Percentiles rank a stretch among this genome's conserved stretches.
phyloP scores from a whole-genome alignment of 2,888 invertebrate species.

The Caenorhabditis drosophilae region DNA sequence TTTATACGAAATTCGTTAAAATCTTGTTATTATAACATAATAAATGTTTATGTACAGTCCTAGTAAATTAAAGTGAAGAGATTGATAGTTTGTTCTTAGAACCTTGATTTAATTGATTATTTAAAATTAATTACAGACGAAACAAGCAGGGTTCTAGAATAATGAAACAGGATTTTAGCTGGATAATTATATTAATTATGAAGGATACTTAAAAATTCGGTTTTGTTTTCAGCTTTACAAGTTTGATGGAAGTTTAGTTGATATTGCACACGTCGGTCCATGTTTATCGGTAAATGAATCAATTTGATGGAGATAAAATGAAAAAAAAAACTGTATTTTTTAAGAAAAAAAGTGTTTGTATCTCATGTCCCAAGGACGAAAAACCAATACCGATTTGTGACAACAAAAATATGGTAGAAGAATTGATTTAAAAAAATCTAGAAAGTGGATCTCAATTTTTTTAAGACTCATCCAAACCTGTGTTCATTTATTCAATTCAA shows the following conservation, averaged over 20 bases:
- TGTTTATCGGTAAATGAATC: constrained; percentile 15
- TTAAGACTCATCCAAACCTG: constrained; percentile 54
- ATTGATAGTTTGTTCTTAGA: no score
- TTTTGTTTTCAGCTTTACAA: constrained; percentile 42
- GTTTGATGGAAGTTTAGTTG: constrained; percentile 35
- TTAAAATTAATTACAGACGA: no score
- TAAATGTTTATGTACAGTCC: no score
- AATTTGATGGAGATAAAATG: background rate
- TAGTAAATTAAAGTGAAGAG: no score
- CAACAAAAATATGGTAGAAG: constrained; percentile 37
- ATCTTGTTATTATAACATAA: no score
- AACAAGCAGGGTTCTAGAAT: no score
- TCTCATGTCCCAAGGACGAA: constrained; percentile 34
- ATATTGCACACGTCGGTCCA: constrained; percentile 30
- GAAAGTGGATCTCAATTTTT: background rate
- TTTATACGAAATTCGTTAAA: no score
- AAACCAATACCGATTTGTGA: constrained; percentile 37
- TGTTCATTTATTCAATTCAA: constrained; percentile 61
- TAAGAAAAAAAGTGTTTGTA: constrained; percentile 24
- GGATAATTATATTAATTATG: no score
- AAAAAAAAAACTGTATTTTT: background rate
- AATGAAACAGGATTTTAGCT: no score
- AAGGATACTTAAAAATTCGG: no score
- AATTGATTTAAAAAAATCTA: background rate
- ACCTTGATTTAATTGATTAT: no score